These are phyloP conservation scores for Pristionchus fissidentatus DNA, from an alignment of 2,888 invertebrate species.

Conservation along the genomic window DNA sequence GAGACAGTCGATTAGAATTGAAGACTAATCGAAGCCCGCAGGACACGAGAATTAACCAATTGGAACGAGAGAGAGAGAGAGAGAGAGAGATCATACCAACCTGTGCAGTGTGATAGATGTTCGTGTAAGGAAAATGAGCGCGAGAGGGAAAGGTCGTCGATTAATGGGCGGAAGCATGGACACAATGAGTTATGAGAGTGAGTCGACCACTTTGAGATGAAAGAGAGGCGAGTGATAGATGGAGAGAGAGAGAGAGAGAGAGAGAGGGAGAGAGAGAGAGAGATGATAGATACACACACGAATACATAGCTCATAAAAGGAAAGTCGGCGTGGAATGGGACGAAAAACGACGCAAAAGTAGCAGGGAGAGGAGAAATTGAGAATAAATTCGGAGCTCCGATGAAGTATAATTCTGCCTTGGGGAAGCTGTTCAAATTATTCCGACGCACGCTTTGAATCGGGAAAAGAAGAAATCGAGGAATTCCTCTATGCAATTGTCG, in stretches of 20 bases:
- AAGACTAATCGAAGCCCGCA: neutral
- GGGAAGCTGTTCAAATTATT: too few relatives aligned
- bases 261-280: neutral
- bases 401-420: too few relatives aligned
- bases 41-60: neutral
- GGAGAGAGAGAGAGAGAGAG: constrained; percentile 7
- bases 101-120: constrained; percentile 42
- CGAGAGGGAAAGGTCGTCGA: constrained; percentile 6
- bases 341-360: too few relatives aligned
- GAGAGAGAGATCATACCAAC: constrained; percentile 3
- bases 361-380: too few relatives aligned
- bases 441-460: neutral
- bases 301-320: too few relatives aligned
- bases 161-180: neutral
- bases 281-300: too few relatives aligned
- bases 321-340: too few relatives aligned
- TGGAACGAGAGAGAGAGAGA: neutral
- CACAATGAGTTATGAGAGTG: constrained; percentile 33
- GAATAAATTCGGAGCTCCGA: too few relatives aligned
- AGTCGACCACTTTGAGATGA: too few relatives aligned
- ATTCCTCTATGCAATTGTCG: neutral
- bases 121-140: neutral
- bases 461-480: neutral
- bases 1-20: neutral
- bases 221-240: neutral